Base-by-base conservation (phyloP, 92 coral and sea anemone genomes). In the Epizoanthus fatuus region DNA sequence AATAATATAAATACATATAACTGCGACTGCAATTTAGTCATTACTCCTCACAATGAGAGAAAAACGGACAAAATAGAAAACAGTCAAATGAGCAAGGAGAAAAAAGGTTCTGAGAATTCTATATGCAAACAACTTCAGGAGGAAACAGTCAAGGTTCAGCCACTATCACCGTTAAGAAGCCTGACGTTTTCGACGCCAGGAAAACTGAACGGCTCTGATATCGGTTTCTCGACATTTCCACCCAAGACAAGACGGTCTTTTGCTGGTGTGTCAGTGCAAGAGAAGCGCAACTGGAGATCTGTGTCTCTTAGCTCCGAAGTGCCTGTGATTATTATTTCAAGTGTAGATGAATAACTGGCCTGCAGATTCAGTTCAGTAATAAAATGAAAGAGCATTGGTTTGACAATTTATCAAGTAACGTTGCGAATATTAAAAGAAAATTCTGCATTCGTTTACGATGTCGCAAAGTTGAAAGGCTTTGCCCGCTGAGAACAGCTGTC, bases 171-270 rank as follows among this genome's bases (percentile, higher is more conserved):
- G 1, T 17, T 77, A 44, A 12, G 82, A 77, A 77, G 82, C 47
- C 58, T 77, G 49, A 77, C 82, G 22, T 77, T 77, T 77, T 60
- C 71, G 29, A 45, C 71, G 58, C 82, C 82, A 4, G 82, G 70
- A 62, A 42, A 42, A 42, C 12, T 49, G 53, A 40, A 6, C 2
- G 2, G 51, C 8, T 16, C 29, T 42, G 12, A 7, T 62, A 17
- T 32, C 7, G 58, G 10, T 60, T 77, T 60, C 13, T 11, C 82
- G 5, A 77, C 53, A 49, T 8, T 49, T 49, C 53, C 2, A 49
- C 53, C 53, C 13, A 49, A 29, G 70, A 40, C 65, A 77, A 77
- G 25, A 11, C 15, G 14, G 3, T 64, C 82, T 4, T 25, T 77
- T 44, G 82, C 82, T 14, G 44, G 54, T 19, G 65, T 77, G 63